Percentiles rank a stretch among this genome's conserved stretches.
These are phyloP conservation scores for Eurois occulta DNA, from an alignment of 2,888 invertebrate genomes.

Conservation along the genomic window DNA sequence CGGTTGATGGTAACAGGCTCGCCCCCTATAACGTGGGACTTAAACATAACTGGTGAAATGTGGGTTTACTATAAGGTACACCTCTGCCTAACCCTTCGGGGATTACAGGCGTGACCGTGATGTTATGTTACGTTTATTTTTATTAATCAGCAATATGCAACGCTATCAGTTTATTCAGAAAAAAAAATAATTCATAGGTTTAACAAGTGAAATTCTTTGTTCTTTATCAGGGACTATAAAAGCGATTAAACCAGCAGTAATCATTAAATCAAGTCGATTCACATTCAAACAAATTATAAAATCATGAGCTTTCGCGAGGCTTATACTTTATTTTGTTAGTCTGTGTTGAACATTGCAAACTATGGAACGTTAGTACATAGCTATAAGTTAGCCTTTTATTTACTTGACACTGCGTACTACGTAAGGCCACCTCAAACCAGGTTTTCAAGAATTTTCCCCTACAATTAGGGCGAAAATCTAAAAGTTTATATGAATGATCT, in stretches of 20 bases:
- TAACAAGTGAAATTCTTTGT: neutral
- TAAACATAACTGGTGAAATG: too few species aligned
- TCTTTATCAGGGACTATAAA: neutral
- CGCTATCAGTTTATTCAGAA: neutral
- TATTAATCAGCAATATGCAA: too few species aligned
- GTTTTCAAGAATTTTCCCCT: neutral
- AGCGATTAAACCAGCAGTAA: neutral
- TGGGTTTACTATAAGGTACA: too few species aligned
- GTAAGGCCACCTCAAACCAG: neutral
- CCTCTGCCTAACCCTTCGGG: too few species aligned
- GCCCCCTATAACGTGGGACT: too few species aligned
- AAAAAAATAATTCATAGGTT: neutral
- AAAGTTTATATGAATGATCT: too few species aligned
- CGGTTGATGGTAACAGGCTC: too few species aligned
- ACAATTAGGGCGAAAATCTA: too few species aligned
- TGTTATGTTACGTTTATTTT: neutral
- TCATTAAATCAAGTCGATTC: constrained; percentile 44
- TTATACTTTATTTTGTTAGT: constrained; percentile 17
- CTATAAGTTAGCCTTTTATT: neutral
- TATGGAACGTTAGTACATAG: constrained; percentile 24
- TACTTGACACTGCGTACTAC: neutral
- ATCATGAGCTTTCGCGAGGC: constrained; percentile 26
- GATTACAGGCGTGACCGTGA: too few species aligned
- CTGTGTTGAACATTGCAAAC: constrained; percentile 33
- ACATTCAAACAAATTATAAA: constrained; percentile 36